Base-by-base conservation (phyloP, 2,888 invertebrate species). In the Drosophila diplacantha region DNA sequence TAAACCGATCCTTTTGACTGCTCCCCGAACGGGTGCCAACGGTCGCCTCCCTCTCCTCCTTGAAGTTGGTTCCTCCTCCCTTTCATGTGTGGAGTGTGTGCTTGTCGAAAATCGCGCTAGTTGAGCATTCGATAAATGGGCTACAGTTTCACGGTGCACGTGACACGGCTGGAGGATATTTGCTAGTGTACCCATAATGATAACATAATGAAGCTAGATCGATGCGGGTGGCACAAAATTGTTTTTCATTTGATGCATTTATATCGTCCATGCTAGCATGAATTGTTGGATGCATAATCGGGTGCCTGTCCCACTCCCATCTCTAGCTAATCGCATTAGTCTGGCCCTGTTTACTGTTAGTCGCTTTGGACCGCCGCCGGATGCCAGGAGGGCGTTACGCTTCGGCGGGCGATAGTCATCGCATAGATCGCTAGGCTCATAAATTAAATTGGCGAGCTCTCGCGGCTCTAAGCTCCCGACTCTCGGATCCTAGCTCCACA, bases 301-400 rank as follows among this genome's bases (percentile, higher is more conserved):
- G 14, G 11, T 12, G 16, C 14, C 24, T 29, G 18, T 1, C 7
- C 9, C 18, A 44, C 41, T 31, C 9, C 60, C 58, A 43, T 24
- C 58, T 44, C 43, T 18, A 34, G 18, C 41, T 69, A 35, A 51
- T 53, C 39, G 51, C 68, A 41, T 57, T 38, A 56, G 66, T 34
- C 29, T 26, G 44, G 39, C 59, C 37, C 46, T 66, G 50, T 56
- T 67, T 51, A 56, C 67, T 49, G 50, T 34, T 64, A 49, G 11
- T 39, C 60, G 39, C 46, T 20, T 29, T n/a, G 34, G 29, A 46
- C 26, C 39, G 38, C 31, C 37, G 32, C 37, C 39, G 61, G 43
- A 50, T 43, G 39, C 34, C 65, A 63, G 56, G 60, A 61, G 71
- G 77, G 81, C 76, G 81, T 77, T 73, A 61, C 71, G 76, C 81